phyloP scores from a whole-genome alignment of 2,797 vertebrate genomes.

The Sebastes taczanowskii region DNA sequence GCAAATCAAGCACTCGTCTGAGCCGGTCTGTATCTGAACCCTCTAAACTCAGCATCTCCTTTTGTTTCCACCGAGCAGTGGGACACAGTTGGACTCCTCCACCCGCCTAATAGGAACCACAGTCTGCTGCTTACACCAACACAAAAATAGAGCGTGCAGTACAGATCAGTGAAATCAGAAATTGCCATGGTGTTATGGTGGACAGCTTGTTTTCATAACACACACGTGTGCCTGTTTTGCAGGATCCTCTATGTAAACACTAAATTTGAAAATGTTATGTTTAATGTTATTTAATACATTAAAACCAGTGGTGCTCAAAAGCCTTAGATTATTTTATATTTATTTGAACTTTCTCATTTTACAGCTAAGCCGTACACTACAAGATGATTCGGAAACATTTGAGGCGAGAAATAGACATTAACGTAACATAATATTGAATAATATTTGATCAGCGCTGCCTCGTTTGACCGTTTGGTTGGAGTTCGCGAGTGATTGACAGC shows the following conservation, averaged over 20 bases:
- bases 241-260: neutral
- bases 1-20: slow-evolving; percentile 35
- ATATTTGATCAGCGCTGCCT: no score
- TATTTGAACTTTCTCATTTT: neutral
- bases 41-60: slow-evolving; percentile 18
- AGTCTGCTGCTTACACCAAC: slow-evolving; percentile 8
- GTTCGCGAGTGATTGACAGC: no score
- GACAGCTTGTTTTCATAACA: neutral
- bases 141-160: neutral
- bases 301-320: neutral
- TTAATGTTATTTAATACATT: neutral
- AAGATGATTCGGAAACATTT: no score
- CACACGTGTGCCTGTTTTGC: neutral
- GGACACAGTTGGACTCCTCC: slow-evolving; percentile 23
- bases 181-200: neutral
- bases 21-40: slow-evolving; percentile 20
- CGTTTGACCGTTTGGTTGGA: no score
- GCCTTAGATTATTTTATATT: neutral
- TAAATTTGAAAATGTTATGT: neutral
- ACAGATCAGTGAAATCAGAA: neutral
- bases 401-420: no score
- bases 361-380: no score
- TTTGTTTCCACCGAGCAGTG: slow-evolving; percentile 13
- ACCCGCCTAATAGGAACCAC: slow-evolving; percentile 7
- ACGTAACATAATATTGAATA: no score